These are phyloP conservation scores for Prunella himalayana DNA, from an alignment of 2,113 vertebrate genomes.

Conservation along the genomic window DNA sequence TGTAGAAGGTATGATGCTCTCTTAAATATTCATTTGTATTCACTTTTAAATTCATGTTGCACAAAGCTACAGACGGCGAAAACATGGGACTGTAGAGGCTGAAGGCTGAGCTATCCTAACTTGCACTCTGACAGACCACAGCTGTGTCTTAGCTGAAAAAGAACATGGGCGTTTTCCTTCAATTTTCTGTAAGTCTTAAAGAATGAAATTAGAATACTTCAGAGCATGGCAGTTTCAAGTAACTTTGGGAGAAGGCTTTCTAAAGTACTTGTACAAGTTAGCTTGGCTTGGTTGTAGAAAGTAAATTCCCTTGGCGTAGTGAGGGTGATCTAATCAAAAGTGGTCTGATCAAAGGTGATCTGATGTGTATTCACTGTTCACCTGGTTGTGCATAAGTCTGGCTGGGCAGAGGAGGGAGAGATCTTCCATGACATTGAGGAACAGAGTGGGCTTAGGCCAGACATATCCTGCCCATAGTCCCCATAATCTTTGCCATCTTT, in stretches of 20 bases:
- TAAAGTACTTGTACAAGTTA: neutral
- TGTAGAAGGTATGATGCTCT: slow-evolving; percentile 62
- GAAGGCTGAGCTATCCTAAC: neutral
- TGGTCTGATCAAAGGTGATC: neutral
- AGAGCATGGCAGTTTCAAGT: neutral
- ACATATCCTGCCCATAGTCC: neutral
- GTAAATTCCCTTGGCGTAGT: neutral
- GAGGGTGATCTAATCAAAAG: neutral
- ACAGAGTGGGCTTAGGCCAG: neutral
- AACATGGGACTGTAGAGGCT: neutral
- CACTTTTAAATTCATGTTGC: neutral
- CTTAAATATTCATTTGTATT: neutral
- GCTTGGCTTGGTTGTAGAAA: neutral
- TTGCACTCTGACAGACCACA: neutral
- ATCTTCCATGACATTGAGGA: neutral
- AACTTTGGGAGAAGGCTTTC: neutral
- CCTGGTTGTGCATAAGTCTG: neutral
- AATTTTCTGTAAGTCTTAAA: neutral
- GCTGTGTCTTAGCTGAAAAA: neutral
- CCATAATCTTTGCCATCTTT: neutral
- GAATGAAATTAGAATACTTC: neutral
- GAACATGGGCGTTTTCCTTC: neutral
- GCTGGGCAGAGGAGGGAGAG: neutral
- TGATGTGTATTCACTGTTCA: neutral
- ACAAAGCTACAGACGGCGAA: neutral